Evolutionary conservation across 2,888 invertebrate species (phyloP).

Genomic region (Eulithis prunata): DNA sequence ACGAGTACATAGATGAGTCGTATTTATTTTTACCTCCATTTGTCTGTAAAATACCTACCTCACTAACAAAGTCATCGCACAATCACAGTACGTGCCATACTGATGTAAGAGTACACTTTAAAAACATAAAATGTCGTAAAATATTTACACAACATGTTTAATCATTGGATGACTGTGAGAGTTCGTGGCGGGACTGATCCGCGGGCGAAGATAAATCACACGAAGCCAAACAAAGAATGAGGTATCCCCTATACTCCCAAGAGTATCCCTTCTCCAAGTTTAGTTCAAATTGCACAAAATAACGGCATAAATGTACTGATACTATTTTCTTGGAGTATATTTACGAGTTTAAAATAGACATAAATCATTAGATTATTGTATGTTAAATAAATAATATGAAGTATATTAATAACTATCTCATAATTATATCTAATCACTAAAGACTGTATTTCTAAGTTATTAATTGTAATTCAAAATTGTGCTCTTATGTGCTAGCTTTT

Average conservation of each 20-base stretch:
- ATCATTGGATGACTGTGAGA: slow-evolving; percentile 63
- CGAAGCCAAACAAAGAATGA: slow-evolving; percentile 70
- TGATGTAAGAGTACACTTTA: slow-evolving; percentile 26
- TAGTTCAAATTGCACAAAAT: slow-evolving; percentile 15
- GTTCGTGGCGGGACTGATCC: slow-evolving; percentile 65
- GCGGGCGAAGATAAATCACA: slow-evolving; percentile 72
- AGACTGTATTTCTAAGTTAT: too few species aligned
- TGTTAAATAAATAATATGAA: too few species aligned
- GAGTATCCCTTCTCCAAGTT: slow-evolving; percentile 23
- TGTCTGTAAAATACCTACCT: background rate
- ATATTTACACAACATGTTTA: slow-evolving; percentile 59
- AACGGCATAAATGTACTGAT: slow-evolving; percentile 12
- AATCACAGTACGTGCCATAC: slow-evolving; percentile 16
- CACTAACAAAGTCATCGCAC: slow-evolving; percentile 8
- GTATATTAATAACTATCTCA: too few species aligned
- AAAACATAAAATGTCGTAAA: slow-evolving; percentile 36
- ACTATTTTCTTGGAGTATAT: background rate
- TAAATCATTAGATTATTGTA: too few species aligned
- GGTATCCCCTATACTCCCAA: slow-evolving; percentile 39
- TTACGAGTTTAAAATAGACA: too few species aligned
- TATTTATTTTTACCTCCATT: background rate
- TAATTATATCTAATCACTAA: too few species aligned
- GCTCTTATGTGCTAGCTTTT: background rate
- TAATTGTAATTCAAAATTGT: too few species aligned
- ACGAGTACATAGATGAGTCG: too few species aligned